phyloP scores from a whole-genome alignment of 2,113 vertebrate genomes.

The Spea bombifrons region DNA sequence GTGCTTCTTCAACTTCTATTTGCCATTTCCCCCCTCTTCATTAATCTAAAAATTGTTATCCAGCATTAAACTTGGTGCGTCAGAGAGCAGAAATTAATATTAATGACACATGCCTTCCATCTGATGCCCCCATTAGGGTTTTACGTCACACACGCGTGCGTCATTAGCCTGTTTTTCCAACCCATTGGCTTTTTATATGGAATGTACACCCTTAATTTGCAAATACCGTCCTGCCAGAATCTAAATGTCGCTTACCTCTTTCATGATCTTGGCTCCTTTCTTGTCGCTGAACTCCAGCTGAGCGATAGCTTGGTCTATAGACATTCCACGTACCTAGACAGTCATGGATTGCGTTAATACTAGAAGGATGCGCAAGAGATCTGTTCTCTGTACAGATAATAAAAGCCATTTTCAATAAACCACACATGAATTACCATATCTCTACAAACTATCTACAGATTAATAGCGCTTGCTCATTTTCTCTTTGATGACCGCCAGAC shows the following conservation, averaged over 20 bases:
- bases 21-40: no score
- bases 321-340: conserved; percentile 86
- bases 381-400: background rate
- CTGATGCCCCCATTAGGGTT: no score
- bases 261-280: conserved; percentile 90
- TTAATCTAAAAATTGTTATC: no score
- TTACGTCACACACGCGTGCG: no score
- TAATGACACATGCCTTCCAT: no score
- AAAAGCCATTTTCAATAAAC: background rate
- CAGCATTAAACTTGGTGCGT: no score
- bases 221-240: background rate
- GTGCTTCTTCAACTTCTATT: no score
- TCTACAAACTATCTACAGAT: conserved; percentile 23
- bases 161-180: no score
- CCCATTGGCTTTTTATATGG: no score
- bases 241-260: conserved; percentile 72
- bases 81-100: no score
- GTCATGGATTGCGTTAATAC: conserved; percentile 6
- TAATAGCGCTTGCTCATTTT: conserved; percentile 15
- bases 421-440: conserved; percentile 10
- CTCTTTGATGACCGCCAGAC: conserved; percentile 29
- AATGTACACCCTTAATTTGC: no score
- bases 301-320: conserved; percentile 85
- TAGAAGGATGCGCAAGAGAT: no score
- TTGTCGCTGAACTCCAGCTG: conserved; percentile 93